phyloP scores from a whole-genome alignment of 2,888 invertebrate species.

The Pemphredon lugubris region DNA sequence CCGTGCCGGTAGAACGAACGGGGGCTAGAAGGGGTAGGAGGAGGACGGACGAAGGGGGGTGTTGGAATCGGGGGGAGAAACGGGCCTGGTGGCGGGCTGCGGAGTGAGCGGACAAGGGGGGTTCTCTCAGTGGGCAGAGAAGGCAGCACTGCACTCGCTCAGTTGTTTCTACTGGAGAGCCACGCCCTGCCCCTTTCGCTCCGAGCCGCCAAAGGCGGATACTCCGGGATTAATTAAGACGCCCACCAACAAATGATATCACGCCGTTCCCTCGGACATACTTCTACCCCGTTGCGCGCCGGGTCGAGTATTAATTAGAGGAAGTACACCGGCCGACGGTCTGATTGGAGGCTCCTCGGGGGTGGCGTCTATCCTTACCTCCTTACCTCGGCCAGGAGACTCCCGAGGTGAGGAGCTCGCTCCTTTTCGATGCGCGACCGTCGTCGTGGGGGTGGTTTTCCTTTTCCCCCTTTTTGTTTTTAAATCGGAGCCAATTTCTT shows the following conservation, averaged over 20 bases:
- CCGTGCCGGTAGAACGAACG: constrained; percentile 49
- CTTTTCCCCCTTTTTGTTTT: no score
- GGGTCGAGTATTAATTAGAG: constrained; percentile 56
- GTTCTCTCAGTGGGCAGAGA: constrained; percentile 61
- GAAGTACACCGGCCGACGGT: constrained; percentile 32
- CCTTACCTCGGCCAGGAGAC: background rate
- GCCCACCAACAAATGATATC: constrained; percentile 79
- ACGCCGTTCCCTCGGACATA: constrained; percentile 51
- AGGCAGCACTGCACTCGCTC: constrained; percentile 69
- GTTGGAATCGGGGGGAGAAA: constrained; percentile 43
- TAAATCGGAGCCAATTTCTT: no score
- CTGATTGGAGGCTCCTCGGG: constrained; percentile 43
- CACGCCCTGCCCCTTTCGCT: constrained; percentile 79
- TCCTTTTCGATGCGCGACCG: no score
- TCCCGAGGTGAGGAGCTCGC: no score
- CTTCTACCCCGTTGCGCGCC: constrained; percentile 34
- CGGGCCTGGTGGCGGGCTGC: constrained; percentile 38
- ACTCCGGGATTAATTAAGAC: constrained; percentile 78
- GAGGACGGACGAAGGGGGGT: constrained; percentile 53
- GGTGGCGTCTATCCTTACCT: background rate
- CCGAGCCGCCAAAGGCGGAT: constrained; percentile 78
- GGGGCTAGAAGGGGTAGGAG: constrained; percentile 65
- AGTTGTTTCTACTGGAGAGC: constrained; percentile 79
- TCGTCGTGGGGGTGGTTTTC: no score
- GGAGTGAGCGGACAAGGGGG: constrained; percentile 30